Conservation (phyloP, 1,140 invertebrate genomes). For the Bradysia coprophila region DNA sequence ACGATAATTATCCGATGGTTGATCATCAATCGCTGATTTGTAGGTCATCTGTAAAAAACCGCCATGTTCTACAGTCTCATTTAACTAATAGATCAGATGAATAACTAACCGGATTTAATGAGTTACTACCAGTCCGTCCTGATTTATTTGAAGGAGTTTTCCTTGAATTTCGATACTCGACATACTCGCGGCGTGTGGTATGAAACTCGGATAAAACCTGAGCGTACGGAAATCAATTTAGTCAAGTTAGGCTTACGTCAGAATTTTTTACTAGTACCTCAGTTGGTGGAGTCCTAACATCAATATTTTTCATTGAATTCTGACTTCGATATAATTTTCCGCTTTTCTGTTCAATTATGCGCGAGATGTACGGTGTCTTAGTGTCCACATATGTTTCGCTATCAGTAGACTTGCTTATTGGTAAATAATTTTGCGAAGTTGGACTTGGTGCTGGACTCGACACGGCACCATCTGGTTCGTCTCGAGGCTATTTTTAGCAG, state of each 20-base stretch:
- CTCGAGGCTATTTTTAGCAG: constrained; percentile 20
- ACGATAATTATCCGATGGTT: background rate
- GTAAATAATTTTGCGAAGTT: background rate
- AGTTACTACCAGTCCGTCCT: no score
- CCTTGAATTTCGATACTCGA: background rate
- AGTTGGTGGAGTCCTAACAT: background rate
- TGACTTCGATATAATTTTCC: no score
- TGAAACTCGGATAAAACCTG: background rate
- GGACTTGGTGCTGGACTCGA: constrained; percentile 23
- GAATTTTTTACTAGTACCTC: background rate
- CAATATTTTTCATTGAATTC: background rate
- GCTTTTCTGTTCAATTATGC: background rate
- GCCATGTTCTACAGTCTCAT: no score
- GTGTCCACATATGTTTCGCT: background rate
- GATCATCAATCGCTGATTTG: no score
- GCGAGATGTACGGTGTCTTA: background rate
- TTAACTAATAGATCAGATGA: no score
- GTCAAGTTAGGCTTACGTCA: no score
- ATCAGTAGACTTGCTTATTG: background rate
- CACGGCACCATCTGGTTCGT: constrained; percentile 45
- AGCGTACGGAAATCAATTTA: no score
- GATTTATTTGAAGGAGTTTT: no score
- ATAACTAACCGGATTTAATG: no score
- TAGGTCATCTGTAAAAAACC: no score
- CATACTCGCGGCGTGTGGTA: background rate